Evolutionary conservation across 2,797 vertebrate species (phyloP).

Genomic region (Hoplostethus atlanticus): DNA sequence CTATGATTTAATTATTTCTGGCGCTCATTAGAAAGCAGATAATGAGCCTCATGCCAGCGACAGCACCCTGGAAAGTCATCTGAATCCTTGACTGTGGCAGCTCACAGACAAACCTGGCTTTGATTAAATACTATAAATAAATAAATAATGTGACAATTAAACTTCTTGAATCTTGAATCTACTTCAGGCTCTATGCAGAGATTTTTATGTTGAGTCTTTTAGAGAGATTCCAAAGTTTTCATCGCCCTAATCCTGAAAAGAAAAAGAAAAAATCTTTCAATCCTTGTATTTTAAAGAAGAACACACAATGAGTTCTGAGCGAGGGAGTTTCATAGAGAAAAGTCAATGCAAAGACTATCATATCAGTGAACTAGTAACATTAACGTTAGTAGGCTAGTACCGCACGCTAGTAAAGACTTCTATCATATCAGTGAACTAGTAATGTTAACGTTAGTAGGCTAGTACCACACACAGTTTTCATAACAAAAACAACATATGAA

Average conservation of each 20-base stretch:
- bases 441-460: no score
- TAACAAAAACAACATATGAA: no score
- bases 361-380: no score
- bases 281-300: slow-evolving; percentile 38
- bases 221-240: slow-evolving; percentile 40
- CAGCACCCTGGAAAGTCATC: slow-evolving; percentile 18
- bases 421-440: no score
- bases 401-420: no score
- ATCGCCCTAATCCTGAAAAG: slow-evolving; percentile 40
- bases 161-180: no score
- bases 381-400: no score
- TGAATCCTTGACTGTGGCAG: slow-evolving; percentile 35
- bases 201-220: slow-evolving; percentile 41
- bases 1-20: slow-evolving; percentile 16
- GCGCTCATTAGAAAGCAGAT: slow-evolving; percentile 37
- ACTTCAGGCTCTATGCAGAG: slow-evolving; percentile 11
- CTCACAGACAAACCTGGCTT: slow-evolving; percentile 40
- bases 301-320: slow-evolving; percentile 49
- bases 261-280: slow-evolving; percentile 11
- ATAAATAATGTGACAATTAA: no score
- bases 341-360: slow-evolving; percentile 40
- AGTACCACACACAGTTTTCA: no score
- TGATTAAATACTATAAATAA: slow-evolving; percentile 66
- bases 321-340: slow-evolving; percentile 50
- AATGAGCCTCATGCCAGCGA: slow-evolving; percentile 33